A percentile compares a stretch with the other conserved stretches of the same genome.
phyloP scores from a whole-genome alignment of 2,797 vertebrate species.

The Semotilus atromaculatus region DNA sequence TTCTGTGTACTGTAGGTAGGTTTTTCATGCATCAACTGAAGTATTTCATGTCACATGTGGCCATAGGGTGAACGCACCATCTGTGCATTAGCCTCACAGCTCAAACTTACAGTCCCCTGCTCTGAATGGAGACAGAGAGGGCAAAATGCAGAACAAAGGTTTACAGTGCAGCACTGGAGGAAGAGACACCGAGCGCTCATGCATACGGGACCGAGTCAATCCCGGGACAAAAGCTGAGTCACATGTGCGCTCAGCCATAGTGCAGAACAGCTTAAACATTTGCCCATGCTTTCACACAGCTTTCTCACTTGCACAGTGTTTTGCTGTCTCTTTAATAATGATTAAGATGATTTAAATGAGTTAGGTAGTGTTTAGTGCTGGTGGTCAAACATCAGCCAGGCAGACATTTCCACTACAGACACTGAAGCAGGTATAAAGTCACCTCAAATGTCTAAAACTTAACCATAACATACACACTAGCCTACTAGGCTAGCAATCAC shows the following conservation, averaged over 20 bases:
- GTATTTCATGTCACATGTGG: not conserved
- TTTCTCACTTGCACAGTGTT: not conserved
- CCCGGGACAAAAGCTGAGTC: not conserved
- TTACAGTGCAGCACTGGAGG: not conserved
- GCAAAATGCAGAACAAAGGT: conserved; percentile 5
- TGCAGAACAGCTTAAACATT: not conserved
- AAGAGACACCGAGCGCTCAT: not conserved
- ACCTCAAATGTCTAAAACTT: conserved; percentile 23
- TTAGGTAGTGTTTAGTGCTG: not conserved
- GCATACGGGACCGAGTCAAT: conserved; percentile 3
- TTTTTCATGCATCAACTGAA: not conserved
- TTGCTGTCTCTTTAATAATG: not conserved
- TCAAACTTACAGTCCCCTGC: not conserved
- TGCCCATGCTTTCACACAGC: not conserved
- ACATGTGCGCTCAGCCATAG: not conserved
- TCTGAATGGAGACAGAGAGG: not conserved
- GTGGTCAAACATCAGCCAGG: conserved; percentile 22
- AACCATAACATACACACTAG: not conserved
- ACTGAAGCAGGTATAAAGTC: conserved; percentile 10
- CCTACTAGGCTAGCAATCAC: too few relatives aligned
- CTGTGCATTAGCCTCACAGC: not conserved
- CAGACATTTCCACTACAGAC: conserved; percentile 6
- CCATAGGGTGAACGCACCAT: conserved; percentile 6
- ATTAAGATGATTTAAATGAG: conserved; percentile 8
- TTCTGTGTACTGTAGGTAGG: not conserved